These are phyloP conservation scores for Reticulitermes lucifugus DNA, from an alignment of 2,888 invertebrate genomes.

Conservation along the genomic window DNA sequence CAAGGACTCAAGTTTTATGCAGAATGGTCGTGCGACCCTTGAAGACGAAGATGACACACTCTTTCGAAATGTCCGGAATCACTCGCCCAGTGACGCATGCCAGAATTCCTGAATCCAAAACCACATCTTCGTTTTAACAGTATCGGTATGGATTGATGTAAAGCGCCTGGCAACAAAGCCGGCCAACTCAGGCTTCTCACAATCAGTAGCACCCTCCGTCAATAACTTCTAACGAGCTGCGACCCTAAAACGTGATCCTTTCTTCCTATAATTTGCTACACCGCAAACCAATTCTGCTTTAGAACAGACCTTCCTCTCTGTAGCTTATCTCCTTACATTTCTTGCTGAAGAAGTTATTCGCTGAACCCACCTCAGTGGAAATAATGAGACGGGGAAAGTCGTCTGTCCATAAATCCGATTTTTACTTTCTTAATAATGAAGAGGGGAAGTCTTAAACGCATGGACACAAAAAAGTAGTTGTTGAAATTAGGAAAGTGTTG, in stretches of 20 bases:
- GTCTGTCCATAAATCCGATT: slow-evolving; percentile 13
- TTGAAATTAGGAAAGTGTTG: neutral
- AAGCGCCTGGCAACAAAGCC: neutral
- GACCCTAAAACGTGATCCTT: neutral
- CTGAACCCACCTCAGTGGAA: neutral
- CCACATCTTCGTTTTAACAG: no score
- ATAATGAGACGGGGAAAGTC: slow-evolving; percentile 1
- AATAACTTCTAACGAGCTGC: neutral
- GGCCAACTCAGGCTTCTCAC: neutral
- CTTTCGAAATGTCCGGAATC: no score
- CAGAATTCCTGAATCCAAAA: no score
- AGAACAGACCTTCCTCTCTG: neutral
- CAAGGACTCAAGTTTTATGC: no score
- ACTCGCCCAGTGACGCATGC: no score
- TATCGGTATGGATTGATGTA: neutral
- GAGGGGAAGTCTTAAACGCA: neutral
- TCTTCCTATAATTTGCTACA: neutral
- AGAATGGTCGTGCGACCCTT: no score
- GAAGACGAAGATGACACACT: no score
- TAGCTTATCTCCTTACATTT: slow-evolving; percentile 2
- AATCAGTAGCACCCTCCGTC: neutral
- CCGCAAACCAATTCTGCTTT: slow-evolving; percentile 1
- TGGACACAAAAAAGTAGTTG: neutral
- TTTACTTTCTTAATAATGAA: slow-evolving; percentile 9
- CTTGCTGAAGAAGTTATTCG: neutral